phyloP scores from a whole-genome alignment of 1,140 invertebrate genomes.

The Temnothorax longispinosus region DNA sequence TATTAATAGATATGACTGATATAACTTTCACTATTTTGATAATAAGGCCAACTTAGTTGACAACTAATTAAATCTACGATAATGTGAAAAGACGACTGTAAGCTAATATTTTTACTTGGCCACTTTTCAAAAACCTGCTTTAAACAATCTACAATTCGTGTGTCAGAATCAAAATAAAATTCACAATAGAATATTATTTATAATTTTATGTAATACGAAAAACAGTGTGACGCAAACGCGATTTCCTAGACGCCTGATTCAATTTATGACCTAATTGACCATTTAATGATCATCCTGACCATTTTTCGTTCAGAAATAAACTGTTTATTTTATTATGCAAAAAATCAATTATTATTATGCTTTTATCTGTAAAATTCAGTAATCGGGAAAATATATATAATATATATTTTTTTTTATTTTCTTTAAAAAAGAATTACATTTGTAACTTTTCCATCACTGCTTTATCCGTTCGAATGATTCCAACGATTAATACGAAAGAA shows the following conservation, averaged over 20 bases:
- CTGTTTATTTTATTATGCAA: not conserved
- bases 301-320: not conserved
- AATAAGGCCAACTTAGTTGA: not conserved
- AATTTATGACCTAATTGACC: no score
- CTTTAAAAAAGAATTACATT: not conserved
- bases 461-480: not conserved
- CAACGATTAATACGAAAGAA: not conserved
- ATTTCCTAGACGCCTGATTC: no score
- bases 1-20: not conserved
- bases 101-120: not conserved
- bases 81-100: not conserved
- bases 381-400: not conserved
- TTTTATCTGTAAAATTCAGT: not conserved
- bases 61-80: not conserved
- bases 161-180: not conserved
- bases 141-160: not conserved
- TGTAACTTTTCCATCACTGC: not conserved
- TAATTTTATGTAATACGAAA: not conserved
- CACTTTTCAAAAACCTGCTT: not conserved
- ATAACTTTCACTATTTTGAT: not conserved
- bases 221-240: no score
- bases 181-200: not conserved
- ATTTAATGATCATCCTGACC: not conserved
- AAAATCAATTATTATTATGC: not conserved
- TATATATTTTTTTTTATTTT: not conserved